Evolutionary conservation across 2,888 invertebrate genomes (phyloP), one percentile per base, ranked within the genome.

Genomic region (Netelia inedita): DNA sequence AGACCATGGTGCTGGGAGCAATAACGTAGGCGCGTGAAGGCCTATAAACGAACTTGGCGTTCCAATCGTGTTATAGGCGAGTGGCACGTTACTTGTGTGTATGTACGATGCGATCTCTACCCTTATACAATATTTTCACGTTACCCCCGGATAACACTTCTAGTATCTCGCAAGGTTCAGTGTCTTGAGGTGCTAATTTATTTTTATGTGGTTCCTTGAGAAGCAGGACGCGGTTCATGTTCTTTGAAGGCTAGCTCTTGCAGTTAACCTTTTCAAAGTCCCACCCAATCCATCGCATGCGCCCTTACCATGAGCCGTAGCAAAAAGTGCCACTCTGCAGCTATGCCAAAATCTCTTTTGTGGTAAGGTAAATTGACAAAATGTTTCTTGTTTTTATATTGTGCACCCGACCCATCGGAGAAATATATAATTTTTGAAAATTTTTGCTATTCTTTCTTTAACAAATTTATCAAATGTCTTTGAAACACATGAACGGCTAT

Each of bases 281-380:
- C 88, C 89, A 10, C 86, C 87, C 21, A 88, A 63, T n/a, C 89
- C 88, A 83, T 90, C 89, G 82, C 89, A 88, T 8, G 87, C 79
- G 14, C 87, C 80, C 80, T 89, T 90, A 6, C 89, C 89, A 81
- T 88, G 89, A 2, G 76, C 66, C 9, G 87, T 86, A 10, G 85
- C 85, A 83, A 88, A 88, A 88, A 89, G 68, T 89, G 78, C 89
- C 87, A 90, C 76, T 89, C 88, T 28, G 87, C 89, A 19, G 66
- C 41, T 1, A 80, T 46, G 6, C 63, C 80, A 43, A 80, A 85
- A 23, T 83, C 72, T 57, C 68, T 9, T 35, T 79, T 69, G 46
- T 85, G 83, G 9, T 79, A 0, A 68, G 55, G 9, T 28, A 79
- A 74, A 46, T 43, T 74, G 10, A 63, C 11, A 74, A 74, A 63